phyloP scores from a whole-genome alignment of 2,888 invertebrate genomes.

The Byasa hedistus region DNA sequence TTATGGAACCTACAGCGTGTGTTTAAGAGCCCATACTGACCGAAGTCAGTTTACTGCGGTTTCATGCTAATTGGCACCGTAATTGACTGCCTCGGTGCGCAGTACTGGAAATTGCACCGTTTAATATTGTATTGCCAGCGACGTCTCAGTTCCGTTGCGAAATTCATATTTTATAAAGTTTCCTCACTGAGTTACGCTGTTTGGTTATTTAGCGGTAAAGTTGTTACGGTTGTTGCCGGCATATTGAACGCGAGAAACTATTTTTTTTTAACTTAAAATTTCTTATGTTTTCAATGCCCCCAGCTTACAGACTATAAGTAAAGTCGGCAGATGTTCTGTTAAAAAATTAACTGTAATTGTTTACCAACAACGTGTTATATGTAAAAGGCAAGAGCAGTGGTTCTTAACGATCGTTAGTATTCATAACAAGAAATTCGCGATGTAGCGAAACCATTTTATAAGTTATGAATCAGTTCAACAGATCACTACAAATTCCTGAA shows the following conservation, averaged over 20 bases:
- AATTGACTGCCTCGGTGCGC: slow-evolving; percentile 39
- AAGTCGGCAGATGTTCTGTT: background rate
- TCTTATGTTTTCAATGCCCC: background rate
- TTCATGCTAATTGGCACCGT: slow-evolving; percentile 51
- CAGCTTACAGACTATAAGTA: background rate
- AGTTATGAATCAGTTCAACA: background rate
- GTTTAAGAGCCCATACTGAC: slow-evolving; percentile 26
- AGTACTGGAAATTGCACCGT: slow-evolving; percentile 35
- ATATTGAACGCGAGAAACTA: background rate
- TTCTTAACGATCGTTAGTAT: background rate
- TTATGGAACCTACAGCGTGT: slow-evolving; percentile 24
- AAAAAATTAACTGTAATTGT: background rate
- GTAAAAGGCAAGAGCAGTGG: background rate
- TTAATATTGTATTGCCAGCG: slow-evolving; percentile 11
- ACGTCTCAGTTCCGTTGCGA: background rate
- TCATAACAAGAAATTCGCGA: background rate
- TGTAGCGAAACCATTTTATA: background rate
- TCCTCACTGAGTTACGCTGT: background rate
- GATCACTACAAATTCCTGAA: too few species aligned
- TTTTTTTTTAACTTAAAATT: background rate
- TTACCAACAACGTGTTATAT: background rate
- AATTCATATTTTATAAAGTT: slow-evolving; percentile 13
- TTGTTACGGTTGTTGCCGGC: background rate
- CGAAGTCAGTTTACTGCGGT: slow-evolving; percentile 38
- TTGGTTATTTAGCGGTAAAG: slow-evolving; percentile 5